phyloP scores from a whole-genome alignment of 2,888 invertebrate species.

The Plagiodera versicolora region DNA sequence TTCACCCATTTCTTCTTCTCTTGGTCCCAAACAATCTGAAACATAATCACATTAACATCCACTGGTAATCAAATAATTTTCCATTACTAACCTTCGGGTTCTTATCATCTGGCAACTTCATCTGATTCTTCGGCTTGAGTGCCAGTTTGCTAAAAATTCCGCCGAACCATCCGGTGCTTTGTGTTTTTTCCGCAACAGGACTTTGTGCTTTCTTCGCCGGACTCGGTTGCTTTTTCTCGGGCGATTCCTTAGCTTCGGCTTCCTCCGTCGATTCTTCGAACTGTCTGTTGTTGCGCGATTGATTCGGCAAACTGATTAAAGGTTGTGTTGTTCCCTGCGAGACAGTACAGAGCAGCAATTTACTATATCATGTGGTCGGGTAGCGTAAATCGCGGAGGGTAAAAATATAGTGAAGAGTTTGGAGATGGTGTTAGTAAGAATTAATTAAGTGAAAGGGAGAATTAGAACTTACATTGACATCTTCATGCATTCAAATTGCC shows the following conservation, averaged over 20 bases:
- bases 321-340: conserved; percentile 52
- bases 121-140: conserved; percentile 87
- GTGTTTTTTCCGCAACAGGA: conserved; percentile 35
- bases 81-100: conserved; percentile 75
- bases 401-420: neutral
- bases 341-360: conserved; percentile 51
- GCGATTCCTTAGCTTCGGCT: conserved; percentile 15
- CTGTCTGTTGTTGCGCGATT: conserved; percentile 47
- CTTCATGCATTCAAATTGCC: neutral
- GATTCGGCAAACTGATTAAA: conserved; percentile 63
- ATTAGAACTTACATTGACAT: neutral
- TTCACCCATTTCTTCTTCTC: conserved; percentile 86
- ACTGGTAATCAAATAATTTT: neutral
- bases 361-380: conserved; percentile 43
- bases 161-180: conserved; percentile 75
- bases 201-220: conserved; percentile 33
- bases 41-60: conserved; percentile 16
- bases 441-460: neutral
- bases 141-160: conserved; percentile 83
- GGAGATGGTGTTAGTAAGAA: neutral
- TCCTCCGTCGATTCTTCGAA: conserved; percentile 13
- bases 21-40: conserved; percentile 90
- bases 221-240: conserved; percentile 6
- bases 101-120: conserved; percentile 94
- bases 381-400: conserved; percentile 10